phyloP scores from a whole-genome alignment of 1,140 invertebrate species.

The Yoshiicerus persimilis region DNA sequence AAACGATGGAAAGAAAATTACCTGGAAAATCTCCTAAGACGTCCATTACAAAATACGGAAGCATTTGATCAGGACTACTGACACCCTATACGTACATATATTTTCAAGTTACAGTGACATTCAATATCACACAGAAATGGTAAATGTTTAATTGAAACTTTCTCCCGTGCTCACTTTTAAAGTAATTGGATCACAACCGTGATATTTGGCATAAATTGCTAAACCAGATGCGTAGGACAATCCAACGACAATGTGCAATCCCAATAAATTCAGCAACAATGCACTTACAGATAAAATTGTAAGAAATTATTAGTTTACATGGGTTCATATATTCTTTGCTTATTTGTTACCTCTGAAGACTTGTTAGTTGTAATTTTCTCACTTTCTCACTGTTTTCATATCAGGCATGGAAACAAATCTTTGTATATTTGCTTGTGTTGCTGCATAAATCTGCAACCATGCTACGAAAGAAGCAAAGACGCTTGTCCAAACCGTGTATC shows the following conservation, averaged over 20 bases:
- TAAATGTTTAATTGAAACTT: no score
- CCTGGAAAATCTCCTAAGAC: slow-evolving; percentile 55
- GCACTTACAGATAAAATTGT: slow-evolving; percentile 59
- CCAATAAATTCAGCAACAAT: slow-evolving; percentile 66
- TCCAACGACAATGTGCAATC: slow-evolving; percentile 64
- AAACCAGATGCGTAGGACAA: slow-evolving; percentile 73
- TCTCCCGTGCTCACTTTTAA: neutral
- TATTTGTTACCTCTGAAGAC: no score
- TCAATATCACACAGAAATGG: no score
- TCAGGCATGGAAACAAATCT: slow-evolving; percentile 31
- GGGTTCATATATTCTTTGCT: neutral
- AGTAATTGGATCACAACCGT: slow-evolving; percentile 57
- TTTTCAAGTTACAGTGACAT: neutral
- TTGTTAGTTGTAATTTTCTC: neutral
- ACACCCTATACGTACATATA: slow-evolving; percentile 41
- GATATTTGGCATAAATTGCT: slow-evolving; percentile 58
- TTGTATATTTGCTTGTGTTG: slow-evolving; percentile 38
- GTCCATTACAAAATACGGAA: slow-evolving; percentile 61
- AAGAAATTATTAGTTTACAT: slow-evolving; percentile 49
- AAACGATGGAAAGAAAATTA: no score
- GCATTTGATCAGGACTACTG: slow-evolving; percentile 54
- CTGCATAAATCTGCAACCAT: slow-evolving; percentile 28
- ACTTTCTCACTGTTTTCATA: slow-evolving; percentile 29
- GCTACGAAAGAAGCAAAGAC: slow-evolving; percentile 20
- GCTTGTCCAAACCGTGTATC: slow-evolving; percentile 21